Evolutionary conservation across 2,797 vertebrate species (phyloP).

Genomic region (Lates japonicus): DNA sequence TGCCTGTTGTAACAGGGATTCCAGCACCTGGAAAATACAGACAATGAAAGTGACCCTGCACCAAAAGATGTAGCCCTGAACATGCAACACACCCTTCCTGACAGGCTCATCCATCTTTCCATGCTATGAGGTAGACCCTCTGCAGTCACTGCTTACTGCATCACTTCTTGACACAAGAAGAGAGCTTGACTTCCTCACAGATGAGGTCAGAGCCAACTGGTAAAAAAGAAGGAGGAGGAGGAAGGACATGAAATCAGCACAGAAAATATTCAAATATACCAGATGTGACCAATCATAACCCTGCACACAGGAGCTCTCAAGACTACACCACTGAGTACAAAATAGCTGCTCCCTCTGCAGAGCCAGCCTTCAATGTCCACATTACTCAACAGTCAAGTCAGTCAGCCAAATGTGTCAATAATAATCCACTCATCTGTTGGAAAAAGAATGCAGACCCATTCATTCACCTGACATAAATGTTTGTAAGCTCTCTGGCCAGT

Average conservation of each 20-base stretch:
- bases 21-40: conserved; percentile 4
- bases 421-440: background rate
- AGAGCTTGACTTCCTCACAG: conserved; percentile 21
- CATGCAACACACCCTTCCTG: background rate
- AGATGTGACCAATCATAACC: background rate
- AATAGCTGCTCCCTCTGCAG: conserved; percentile 15
- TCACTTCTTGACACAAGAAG: conserved; percentile 28
- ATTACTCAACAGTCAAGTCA: background rate
- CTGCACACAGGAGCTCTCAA: background rate
- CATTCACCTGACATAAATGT: background rate
- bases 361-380: background rate
- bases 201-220: conserved; percentile 29
- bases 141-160: conserved; percentile 7
- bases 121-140: conserved; percentile 9
- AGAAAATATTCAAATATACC: background rate
- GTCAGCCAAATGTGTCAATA: background rate
- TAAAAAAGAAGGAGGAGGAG: background rate
- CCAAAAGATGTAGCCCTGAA: conserved; percentile 7
- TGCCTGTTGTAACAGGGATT: background rate
- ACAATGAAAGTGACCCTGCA: conserved; percentile 27
- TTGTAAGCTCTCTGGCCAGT: background rate
- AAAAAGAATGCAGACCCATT: background rate
- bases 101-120: conserved; percentile 57
- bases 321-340: background rate
- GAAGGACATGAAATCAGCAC: background rate